phyloP scores from a whole-genome alignment of 2,888 invertebrate genomes.

The Hartigia nigra region DNA sequence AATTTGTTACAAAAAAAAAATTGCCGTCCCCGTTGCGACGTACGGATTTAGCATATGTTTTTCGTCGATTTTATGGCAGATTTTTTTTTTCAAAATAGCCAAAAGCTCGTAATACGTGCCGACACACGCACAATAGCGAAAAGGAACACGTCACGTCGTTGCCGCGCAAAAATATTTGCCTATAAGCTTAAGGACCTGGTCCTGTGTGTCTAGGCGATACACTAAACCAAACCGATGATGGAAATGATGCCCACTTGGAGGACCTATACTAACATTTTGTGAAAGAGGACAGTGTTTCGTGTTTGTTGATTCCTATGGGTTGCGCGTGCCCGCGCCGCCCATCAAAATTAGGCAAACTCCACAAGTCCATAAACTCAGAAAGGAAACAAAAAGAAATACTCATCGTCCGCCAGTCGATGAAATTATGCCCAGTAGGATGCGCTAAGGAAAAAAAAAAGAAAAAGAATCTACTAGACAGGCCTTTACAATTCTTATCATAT shows the following conservation, averaged over 20 bases:
- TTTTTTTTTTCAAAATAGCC: slow-evolving; percentile 6
- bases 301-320: slow-evolving; percentile 23
- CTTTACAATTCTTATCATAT: neutral
- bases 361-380: neutral
- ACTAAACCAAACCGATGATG: slow-evolving; percentile 27
- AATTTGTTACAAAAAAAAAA: neutral
- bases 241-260: slow-evolving; percentile 30
- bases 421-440: neutral
- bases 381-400: neutral
- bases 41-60: neutral
- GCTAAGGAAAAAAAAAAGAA: too few species aligned
- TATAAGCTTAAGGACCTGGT: slow-evolving; percentile 34
- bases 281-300: slow-evolving; percentile 17
- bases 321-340: slow-evolving; percentile 8
- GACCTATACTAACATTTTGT: slow-evolving; percentile 41
- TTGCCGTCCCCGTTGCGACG: neutral
- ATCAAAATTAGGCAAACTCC: slow-evolving; percentile 12
- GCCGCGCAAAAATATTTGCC: slow-evolving; percentile 47
- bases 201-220: slow-evolving; percentile 28
- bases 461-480: neutral
- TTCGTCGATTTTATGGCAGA: neutral
- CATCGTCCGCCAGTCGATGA: neutral
- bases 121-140: slow-evolving; percentile 4
- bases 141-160: slow-evolving; percentile 23
- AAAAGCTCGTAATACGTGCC: neutral